Evolutionary conservation across 2,797 vertebrate species (phyloP).

Genomic region (Sciurus vulgaris): DNA sequence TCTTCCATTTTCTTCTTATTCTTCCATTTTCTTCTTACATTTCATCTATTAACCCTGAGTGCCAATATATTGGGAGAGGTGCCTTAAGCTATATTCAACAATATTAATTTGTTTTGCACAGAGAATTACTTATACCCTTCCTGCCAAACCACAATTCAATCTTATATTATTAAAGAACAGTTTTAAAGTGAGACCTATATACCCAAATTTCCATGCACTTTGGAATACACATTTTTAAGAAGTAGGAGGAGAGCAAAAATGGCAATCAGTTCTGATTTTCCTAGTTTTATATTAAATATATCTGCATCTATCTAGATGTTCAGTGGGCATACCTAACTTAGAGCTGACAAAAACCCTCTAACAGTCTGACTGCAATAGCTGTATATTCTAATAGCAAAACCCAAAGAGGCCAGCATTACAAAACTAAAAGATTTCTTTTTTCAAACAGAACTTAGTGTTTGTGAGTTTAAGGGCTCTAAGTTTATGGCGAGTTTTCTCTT

Average conservation of each 20-base stretch:
- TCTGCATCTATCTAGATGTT: background rate
- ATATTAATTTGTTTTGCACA: slow-evolving; percentile 10
- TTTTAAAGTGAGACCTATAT: slow-evolving; percentile 55
- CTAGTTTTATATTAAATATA: background rate
- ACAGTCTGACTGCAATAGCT: background rate
- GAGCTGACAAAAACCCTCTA: background rate
- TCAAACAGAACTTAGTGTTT: slow-evolving; percentile 34
- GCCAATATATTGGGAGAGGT: slow-evolving; percentile 35
- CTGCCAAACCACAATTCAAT: background rate
- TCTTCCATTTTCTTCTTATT: slow-evolving; percentile 60
- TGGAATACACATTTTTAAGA: slow-evolving; percentile 14
- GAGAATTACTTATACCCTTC: slow-evolving; percentile 13
- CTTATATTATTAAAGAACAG: background rate
- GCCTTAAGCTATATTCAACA: slow-evolving; percentile 24
- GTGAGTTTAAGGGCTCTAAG: background rate
- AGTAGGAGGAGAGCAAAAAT: background rate
- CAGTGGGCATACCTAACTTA: background rate
- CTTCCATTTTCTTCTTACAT: slow-evolving; percentile 55
- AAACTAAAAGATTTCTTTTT: background rate
- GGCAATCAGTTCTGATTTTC: background rate
- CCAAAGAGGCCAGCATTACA: background rate
- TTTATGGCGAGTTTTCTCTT: slow-evolving; percentile 11
- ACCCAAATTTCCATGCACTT: slow-evolving; percentile 9
- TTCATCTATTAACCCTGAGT: slow-evolving; percentile 62
- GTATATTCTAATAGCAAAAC: background rate